phyloP scores from a whole-genome alignment of 2,797 vertebrate genomes.

The Poeciliopsis paucimaculata region DNA sequence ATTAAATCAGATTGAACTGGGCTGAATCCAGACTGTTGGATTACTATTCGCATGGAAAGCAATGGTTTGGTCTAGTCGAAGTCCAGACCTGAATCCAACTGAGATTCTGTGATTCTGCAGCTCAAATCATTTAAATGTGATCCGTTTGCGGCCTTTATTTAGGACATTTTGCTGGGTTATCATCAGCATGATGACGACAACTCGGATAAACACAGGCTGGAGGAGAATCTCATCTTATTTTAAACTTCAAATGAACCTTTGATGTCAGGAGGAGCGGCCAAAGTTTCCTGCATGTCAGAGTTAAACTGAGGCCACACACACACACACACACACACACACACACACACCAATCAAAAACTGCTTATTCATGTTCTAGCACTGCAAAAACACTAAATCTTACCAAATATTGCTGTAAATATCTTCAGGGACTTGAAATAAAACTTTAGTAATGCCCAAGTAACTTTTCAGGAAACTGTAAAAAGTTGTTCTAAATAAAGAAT shows the following conservation, averaged over 20 bases:
- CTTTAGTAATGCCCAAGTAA: no score
- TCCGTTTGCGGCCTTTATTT: slow-evolving; percentile 42
- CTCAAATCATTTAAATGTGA: slow-evolving; percentile 7
- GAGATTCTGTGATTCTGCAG: not conserved
- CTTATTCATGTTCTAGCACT: slow-evolving; percentile 7
- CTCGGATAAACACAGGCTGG: slow-evolving; percentile 25
- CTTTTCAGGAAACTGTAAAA: no score
- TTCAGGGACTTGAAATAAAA: no score
- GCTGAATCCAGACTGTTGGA: no score
- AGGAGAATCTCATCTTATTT: slow-evolving; percentile 14
- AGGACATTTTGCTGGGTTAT: slow-evolving; percentile 1
- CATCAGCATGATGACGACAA: slow-evolving; percentile 10
- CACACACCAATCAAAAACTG: slow-evolving; percentile 1
- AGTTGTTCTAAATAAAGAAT: no score
- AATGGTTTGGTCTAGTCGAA: not conserved
- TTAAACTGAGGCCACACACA: not conserved
- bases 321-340: not conserved
- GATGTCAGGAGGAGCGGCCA: slow-evolving; percentile 19
- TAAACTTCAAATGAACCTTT: slow-evolving; percentile 33
- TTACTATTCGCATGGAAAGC: no score
- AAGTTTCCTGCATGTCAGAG: slow-evolving; percentile 12
- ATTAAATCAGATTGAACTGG: no score
- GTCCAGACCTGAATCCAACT: not conserved
- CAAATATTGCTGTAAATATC: no score
- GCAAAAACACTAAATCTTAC: no score